Conservation (phyloP, 2,888 invertebrate species). For the Bedellia somnulentella region DNA sequence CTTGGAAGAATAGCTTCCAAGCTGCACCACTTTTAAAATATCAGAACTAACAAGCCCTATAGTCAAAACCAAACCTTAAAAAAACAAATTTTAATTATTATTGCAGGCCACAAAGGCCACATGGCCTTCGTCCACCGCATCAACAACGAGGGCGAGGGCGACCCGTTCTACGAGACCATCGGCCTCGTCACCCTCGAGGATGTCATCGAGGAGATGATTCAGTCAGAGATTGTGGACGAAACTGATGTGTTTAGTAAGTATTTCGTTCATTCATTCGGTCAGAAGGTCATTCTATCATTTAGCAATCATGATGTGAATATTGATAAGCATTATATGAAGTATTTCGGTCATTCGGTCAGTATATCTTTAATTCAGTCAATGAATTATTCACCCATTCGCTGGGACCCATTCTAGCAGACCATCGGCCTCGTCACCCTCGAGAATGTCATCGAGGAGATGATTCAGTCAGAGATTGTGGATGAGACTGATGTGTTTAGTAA, state of each 20-base stretch:
- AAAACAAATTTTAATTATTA: too few species aligned
- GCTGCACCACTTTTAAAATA: too few species aligned
- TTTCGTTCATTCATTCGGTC: too few species aligned
- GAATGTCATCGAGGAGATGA: slow-evolving; percentile 98
- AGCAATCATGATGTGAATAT: neutral
- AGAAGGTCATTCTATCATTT: neutral
- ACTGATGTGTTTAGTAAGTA: slow-evolving; percentile 92
- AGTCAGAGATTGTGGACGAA: slow-evolving; percentile 98
- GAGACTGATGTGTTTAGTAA: slow-evolving; percentile 96
- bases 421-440: slow-evolving; percentile 95
- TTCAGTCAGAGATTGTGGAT: slow-evolving; percentile 98
- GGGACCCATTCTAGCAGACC: too few species aligned
- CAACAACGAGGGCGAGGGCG: slow-evolving; percentile 87
- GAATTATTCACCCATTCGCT: too few species aligned
- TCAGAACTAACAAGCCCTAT: too few species aligned
- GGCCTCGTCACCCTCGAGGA: slow-evolving; percentile 97
- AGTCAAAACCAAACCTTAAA: too few species aligned
- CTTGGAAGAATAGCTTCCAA: too few species aligned
- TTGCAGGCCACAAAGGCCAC: slow-evolving; percentile 77
- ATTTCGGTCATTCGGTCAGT: too few species aligned
- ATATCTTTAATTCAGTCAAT: too few species aligned
- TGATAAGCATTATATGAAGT: neutral
- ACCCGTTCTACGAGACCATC: slow-evolving; percentile 93
- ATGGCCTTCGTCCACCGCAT: slow-evolving; percentile 97
- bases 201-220: slow-evolving; percentile 97